Evolutionary conservation across 2,113 vertebrate species (phyloP), one percentile per base, ranked within the genome.

Genomic region (Mustela lutreola): DNA sequence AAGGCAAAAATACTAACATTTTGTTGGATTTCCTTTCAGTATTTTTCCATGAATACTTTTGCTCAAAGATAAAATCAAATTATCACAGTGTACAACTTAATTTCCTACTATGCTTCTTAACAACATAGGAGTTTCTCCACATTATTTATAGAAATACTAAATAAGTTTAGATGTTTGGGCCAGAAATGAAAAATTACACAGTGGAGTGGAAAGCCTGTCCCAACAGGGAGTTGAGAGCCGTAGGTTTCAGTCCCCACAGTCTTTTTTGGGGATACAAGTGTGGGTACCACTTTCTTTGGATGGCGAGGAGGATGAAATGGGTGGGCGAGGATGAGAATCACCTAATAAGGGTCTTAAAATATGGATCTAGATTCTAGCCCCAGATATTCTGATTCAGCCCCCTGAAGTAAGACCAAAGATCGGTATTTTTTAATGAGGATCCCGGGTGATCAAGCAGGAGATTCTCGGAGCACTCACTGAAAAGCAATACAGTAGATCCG

Each of bases 11-110:
- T 58, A 42, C 28, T 89, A 78, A 83, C 15, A 83, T 89, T 92
- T 93, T n/a, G 8, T 71, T 90, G 18, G 90, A 33, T 50, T 53
- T 50, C 19, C 33, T 95, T 85, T 86, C 4, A 33, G 31, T 15
- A 92, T 48, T 71, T 95, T 95, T 76, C 26, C 56, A 33, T 83
- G 58, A 90, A 62, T 70, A 56, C 56, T 92, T 95, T 91, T 97
- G 21, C 48, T 92, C 14, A 85, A 4, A 63, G 26, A 84, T 85
- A 87, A 91, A 60, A 67, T 78, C 19, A 71, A 96, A 91, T 36
- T 81, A 71, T 93, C 45, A 56, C 0, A 63, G 50, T 71, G 5
- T 1, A 60, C 19, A 53, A 62, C 15, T 63, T 73, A 58, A 94
- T 12, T 50, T 83, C 33, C 28, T 58, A 39, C 33, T 89, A 62